Conservation (phyloP, 2,797 vertebrate species). For the Hipposideros larvatus region DNA sequence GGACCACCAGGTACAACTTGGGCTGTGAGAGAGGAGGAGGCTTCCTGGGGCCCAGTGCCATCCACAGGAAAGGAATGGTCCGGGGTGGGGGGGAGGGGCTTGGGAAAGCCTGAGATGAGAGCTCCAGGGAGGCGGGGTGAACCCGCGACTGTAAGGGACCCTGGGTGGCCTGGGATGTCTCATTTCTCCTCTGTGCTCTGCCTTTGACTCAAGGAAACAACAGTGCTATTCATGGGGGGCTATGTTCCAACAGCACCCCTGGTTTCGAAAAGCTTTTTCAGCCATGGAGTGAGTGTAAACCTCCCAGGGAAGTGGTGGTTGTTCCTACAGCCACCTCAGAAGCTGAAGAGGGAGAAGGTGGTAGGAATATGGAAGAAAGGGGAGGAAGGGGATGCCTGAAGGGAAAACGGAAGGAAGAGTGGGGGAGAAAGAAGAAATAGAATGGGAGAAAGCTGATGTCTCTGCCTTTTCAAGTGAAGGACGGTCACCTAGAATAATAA, state of each 20-base stretch:
- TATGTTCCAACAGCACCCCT: background rate
- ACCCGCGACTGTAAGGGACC: background rate
- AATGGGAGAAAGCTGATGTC: background rate
- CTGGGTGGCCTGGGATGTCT: background rate
- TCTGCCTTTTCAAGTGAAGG: background rate
- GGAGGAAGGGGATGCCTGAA: background rate
- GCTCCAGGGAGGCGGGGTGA: fast-evolving
- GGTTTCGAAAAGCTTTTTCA: background rate
- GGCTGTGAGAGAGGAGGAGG: background rate
- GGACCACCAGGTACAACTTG: background rate
- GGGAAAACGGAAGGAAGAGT: background rate
- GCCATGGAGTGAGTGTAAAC: background rate
- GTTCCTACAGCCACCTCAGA: background rate
- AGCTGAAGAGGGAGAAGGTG: background rate
- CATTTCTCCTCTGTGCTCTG: background rate
- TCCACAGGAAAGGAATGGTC: background rate
- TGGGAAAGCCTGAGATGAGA: background rate
- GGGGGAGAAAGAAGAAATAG: background rate
- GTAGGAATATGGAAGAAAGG: background rate
- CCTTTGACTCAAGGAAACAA: background rate
- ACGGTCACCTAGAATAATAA: background rate
- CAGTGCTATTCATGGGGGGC: background rate
- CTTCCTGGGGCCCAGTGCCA: background rate
- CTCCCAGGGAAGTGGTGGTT: background rate
- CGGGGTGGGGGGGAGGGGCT: background rate